Conservation (phyloP, 2,113 vertebrate species). For the Misgurnus mizolepis region DNA sequence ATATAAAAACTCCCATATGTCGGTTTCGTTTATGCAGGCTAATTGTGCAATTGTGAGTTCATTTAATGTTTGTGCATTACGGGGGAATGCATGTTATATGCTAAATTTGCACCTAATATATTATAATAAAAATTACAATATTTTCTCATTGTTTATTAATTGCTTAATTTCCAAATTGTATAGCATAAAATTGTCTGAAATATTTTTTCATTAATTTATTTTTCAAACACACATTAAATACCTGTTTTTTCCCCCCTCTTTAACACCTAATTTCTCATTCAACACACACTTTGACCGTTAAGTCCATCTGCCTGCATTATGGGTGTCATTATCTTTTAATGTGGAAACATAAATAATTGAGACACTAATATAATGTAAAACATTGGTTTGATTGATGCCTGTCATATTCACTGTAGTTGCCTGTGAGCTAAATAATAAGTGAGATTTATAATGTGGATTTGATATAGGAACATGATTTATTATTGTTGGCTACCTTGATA, state of each 20-base stretch:
- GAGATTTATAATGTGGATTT: neutral
- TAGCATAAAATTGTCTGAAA: neutral
- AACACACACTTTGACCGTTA: neutral
- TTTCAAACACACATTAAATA: too few species aligned
- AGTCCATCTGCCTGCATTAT: conserved; percentile 35
- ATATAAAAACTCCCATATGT: neutral
- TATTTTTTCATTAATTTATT: neutral
- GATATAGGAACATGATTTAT: neutral
- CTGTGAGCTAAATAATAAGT: neutral
- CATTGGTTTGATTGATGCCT: neutral
- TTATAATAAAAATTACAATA: neutral
- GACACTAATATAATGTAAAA: conserved; percentile 8
- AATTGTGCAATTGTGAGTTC: too few species aligned
- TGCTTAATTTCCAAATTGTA: neutral
- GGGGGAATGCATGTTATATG: neutral
- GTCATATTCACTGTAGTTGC: neutral
- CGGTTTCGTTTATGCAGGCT: too few species aligned
- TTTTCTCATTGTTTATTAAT: too few species aligned
- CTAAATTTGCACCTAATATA: neutral
- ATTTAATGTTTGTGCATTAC: neutral
- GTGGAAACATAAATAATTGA: conserved; percentile 27
- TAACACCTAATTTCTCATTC: neutral
- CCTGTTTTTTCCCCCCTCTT: too few species aligned
- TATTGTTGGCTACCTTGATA: neutral
- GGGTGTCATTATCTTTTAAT: conserved; percentile 26